phyloP scores from a whole-genome alignment of 1,140 invertebrate genomes.

The Nomia melanderi region DNA sequence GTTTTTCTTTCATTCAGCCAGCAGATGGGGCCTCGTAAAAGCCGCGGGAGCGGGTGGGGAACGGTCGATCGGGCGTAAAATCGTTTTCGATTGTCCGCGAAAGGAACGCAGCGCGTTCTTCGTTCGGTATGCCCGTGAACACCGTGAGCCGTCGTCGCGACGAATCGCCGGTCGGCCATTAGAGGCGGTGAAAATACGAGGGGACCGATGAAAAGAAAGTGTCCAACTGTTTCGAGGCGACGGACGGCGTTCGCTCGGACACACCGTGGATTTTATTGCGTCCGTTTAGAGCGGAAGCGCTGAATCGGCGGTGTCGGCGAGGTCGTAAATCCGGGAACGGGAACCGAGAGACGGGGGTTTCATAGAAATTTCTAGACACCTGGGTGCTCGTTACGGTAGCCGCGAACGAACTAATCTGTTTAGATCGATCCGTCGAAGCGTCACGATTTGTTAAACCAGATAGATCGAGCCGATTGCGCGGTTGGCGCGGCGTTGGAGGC shows the following conservation, averaged over 20 bases:
- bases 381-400: not conserved
- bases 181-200: conserved; percentile 25
- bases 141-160: not conserved
- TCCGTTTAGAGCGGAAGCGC: conserved; percentile 1
- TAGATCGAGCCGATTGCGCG: not conserved
- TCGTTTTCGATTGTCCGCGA: conserved; percentile 13
- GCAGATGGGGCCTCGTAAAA: not conserved
- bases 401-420: not conserved
- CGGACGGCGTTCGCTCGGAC: not conserved
- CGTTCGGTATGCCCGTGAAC: not conserved
- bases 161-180: not conserved
- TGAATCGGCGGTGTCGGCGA: not conserved
- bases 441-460: not conserved
- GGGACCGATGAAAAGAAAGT: not conserved
- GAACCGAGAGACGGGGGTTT: not conserved
- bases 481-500: no score
- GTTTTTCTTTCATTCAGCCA: not conserved
- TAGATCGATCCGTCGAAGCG: not conserved
- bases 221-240: not conserved
- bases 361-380: not conserved
- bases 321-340: not conserved
- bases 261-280: not conserved
- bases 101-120: not conserved
- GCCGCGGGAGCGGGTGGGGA: not conserved
- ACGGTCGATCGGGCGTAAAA: conserved; percentile 20